Evolutionary conservation across 2,797 vertebrate species (phyloP), one percentile per base, ranked within the genome.

Genomic region (Etheostoma perlongum): DNA sequence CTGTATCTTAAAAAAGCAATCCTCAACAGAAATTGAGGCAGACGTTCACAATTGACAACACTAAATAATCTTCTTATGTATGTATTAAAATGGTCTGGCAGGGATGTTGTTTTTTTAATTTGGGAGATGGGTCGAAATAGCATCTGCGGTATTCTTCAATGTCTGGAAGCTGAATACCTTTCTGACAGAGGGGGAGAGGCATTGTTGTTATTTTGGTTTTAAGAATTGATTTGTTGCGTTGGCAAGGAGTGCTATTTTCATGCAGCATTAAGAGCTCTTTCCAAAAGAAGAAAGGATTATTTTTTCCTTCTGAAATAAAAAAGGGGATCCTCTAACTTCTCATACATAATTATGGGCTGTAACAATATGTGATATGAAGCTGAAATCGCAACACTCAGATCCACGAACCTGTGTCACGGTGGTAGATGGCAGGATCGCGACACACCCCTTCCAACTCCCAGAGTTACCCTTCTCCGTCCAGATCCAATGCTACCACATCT

Each of bases 21-120:
- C 36, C 27, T 78, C 9, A 81, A 57, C 57, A 65, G 57, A 18
- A 65, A 21, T 79, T 46, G 4, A 65, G 40, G 30, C 53, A 67
- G 61, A 69, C 58, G 55, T 68, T 84, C 40, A 71, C 66, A 73
- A 81, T 30, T 69, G 75, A 86, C 68, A 76, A 65, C 48, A 70
- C 40, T 74, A 69, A 74, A 74, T 88, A 83, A 88, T 73, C 60
- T 61, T 63, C 80, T 88, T 87, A 81, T 68, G 60, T 74, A 76
- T 83, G 85, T 79, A 90, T 89, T 83, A 74, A 86, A 62, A 67
- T 42, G 12, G 65, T 76, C 76, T 78, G 69, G 67, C 66, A 74
- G 74, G 48, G 42, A 76, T 70, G 53, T 51, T 64, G 81, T 46
- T 73, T 83, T 83, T 23, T 53, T 85, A 86, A 81, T 85, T 86